phyloP scores from a whole-genome alignment of 2,797 vertebrate species.

The Enteromius trimaculatus region DNA sequence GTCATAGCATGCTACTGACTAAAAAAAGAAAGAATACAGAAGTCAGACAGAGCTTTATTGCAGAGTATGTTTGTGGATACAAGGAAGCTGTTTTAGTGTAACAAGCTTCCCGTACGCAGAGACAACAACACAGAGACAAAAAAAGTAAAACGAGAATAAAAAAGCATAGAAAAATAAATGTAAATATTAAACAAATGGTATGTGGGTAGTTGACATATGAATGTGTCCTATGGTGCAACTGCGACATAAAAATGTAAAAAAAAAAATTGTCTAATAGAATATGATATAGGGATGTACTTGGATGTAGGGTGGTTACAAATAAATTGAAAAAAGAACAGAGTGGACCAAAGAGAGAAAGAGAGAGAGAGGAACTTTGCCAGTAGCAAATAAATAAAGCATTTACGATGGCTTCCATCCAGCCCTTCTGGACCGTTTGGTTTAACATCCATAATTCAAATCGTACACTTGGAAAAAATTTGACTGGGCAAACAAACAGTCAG shows the following conservation, averaged over 20 bases:
- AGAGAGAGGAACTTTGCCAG: constrained; percentile 60
- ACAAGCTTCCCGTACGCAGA: background rate
- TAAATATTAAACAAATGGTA: background rate
- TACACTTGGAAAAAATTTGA: constrained; percentile 66
- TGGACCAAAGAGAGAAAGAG: constrained; percentile 50
- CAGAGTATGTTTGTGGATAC: background rate
- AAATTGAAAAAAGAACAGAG: background rate
- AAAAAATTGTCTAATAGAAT: background rate
- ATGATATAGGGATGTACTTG: background rate
- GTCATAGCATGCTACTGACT: constrained; percentile 52
- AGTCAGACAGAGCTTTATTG: background rate
- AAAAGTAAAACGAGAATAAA: background rate
- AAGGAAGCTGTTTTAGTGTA: background rate
- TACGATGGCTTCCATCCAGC: constrained; percentile 60
- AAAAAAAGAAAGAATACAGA: background rate
- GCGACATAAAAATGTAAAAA: too few species aligned
- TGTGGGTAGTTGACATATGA: too few species aligned
- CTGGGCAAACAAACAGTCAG: constrained; percentile 65
- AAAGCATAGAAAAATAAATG: background rate
- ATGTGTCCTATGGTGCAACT: too few species aligned
- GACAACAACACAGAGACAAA: background rate
- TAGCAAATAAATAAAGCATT: constrained; percentile 63
- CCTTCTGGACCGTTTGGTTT: constrained; percentile 59
- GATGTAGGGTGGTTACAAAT: background rate
- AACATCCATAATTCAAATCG: constrained; percentile 68